Evolutionary conservation across 2,113 vertebrate genomes (phyloP), one percentile per base, ranked within the genome.

Genomic region (Eupsittula cactorum): DNA sequence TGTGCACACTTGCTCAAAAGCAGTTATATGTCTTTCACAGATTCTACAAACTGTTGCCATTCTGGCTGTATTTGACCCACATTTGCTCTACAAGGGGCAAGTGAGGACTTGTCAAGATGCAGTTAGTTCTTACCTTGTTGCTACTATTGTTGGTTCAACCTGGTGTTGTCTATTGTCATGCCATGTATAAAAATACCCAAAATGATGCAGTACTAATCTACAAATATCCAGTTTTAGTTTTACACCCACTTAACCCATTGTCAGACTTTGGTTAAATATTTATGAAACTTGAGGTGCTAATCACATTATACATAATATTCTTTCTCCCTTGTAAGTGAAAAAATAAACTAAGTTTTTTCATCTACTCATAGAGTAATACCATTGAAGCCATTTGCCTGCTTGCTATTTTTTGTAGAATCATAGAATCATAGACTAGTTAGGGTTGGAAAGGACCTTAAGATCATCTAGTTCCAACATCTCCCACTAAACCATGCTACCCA

Each of bases 121-220:
- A 8, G 9, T n/a, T 55, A 64, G 17, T 41, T 82, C 17, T 76
- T 73, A 28, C 31, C 15, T 24, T 64, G 9, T 41, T 49, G 49
- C 20, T 68, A 1, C 29, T 50, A 9, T n/a, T 42, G 4, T 8
- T 78, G 37, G 3, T 59, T 87, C 18, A 33, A 10, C 10, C 37
- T n/a, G 41, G 7, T 62, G 4, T 19, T 31, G 31, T 29, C 19
- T 28, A 18, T 7, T 31, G 33, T 25, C 7, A 4, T 28, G 52
- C 42, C 16, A 3, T 4, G 3, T 73, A 55, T 41, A 14, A 74
- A 76, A 69, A 3, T 44, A 31, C 25, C 3, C 35, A 7, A 49
- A 33, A 35, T 11, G 0, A 1, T 13, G 17, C 9, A 7, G 2
- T 19, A 47, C 14, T 77, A 28, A 42, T n/a, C 33, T 55, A 0